phyloP scores from a whole-genome alignment of 2,113 vertebrate genomes.

The Ceratotherium simum region DNA sequence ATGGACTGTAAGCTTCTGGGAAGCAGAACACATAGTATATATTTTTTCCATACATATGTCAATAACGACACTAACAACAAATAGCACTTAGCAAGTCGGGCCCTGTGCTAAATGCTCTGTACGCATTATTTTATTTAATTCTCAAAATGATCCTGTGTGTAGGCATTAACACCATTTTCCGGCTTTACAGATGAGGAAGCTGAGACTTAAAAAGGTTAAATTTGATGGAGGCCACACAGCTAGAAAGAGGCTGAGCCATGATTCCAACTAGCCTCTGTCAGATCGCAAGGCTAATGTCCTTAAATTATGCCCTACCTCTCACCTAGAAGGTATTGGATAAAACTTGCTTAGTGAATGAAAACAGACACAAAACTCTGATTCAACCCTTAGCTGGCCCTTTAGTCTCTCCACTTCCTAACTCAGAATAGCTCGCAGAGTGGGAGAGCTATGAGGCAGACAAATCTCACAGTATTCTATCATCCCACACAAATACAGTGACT shows the following conservation, averaged over 20 bases:
- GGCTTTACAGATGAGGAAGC: neutral
- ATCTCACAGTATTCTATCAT: too few species aligned
- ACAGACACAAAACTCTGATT: neutral
- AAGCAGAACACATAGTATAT: neutral
- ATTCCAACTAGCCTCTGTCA: too few species aligned
- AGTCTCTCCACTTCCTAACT: neutral
- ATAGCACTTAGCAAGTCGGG: neutral
- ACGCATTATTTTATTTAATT: neutral
- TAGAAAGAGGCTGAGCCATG: neutral
- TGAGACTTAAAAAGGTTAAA: neutral
- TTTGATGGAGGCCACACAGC: neutral
- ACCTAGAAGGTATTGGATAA: neutral
- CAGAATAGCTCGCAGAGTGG: neutral
- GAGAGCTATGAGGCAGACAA: rapidly evolving
- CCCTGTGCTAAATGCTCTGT: neutral
- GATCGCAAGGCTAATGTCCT: neutral
- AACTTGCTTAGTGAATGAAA: neutral
- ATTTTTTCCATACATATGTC: neutral
- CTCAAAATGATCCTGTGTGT: neutral
- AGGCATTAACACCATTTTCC: neutral
- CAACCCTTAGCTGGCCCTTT: neutral
- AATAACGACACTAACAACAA: neutral
- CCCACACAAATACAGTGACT: neutral
- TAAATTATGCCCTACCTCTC: neutral
- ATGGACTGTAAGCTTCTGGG: neutral